phyloP scores from a whole-genome alignment of 2,113 vertebrate genomes.

The Callipepla californica region DNA sequence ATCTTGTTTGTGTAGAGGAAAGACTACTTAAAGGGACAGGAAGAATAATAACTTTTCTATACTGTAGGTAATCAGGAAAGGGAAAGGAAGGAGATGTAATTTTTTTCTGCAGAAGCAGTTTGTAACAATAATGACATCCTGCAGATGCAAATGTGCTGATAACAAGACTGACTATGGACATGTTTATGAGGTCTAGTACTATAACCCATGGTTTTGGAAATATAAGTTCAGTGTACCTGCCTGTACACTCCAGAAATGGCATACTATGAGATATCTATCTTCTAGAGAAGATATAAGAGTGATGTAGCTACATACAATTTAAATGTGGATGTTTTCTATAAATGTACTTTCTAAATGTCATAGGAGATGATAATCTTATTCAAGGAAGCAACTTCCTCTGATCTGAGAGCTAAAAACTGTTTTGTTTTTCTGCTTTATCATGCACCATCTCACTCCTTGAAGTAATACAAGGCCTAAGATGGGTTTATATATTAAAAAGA shows the following conservation, averaged over 20 bases:
- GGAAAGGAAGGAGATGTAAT: rapidly evolving
- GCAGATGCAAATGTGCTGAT: neutral
- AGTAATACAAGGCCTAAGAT: neutral
- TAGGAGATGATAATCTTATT: neutral
- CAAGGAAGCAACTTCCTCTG: neutral
- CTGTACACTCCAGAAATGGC: neutral
- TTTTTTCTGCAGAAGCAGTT: neutral
- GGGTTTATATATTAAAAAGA: neutral
- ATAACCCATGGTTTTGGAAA: neutral
- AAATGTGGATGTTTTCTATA: neutral
- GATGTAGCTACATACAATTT: neutral
- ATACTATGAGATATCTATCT: neutral
- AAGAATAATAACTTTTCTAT: neutral
- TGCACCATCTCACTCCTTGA: neutral
- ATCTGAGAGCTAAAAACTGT: neutral
- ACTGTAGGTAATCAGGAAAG: neutral
- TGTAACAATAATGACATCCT: neutral
- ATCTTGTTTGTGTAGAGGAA: neutral
- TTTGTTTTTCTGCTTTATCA: conserved; percentile 29
- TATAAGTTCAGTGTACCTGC: neutral
- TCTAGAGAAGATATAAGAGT: neutral
- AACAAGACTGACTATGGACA: neutral
- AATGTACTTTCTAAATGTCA: neutral
- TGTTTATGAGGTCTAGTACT: neutral
- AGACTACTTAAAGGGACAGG: neutral